Percentiles rank a stretch among this genome's conserved stretches.
Evolutionary conservation across 2,113 vertebrate genomes (phyloP).

Genomic region (Nyctereutes procyonoides): DNA sequence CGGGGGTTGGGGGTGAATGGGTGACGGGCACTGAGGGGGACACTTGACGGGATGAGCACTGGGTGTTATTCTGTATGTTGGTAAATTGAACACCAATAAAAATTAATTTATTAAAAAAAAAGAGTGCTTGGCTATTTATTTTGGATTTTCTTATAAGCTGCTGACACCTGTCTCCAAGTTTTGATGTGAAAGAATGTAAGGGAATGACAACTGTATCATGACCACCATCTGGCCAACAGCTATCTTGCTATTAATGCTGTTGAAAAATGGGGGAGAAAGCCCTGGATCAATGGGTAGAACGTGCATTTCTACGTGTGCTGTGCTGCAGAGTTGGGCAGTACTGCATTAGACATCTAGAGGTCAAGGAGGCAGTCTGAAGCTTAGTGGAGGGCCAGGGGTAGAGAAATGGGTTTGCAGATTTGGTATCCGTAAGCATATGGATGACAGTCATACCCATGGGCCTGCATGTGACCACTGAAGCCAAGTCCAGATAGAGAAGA

Average conservation of each 20-base stretch:
- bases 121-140: not conserved
- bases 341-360: not conserved
- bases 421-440: not conserved
- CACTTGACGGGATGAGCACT: no score
- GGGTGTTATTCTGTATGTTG: no score
- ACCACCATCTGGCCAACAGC: not conserved
- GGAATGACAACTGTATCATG: not conserved
- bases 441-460: accelerated
- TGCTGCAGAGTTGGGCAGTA: not conserved
- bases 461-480: not conserved
- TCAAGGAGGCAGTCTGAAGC: not conserved
- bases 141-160: not conserved
- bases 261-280: not conserved
- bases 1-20: no score
- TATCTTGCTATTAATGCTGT: not conserved
- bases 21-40: no score
- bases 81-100: no score
- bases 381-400: not conserved
- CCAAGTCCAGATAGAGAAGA: not conserved
- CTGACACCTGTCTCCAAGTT: not conserved
- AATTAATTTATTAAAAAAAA: no score
- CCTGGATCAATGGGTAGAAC: not conserved
- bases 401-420: not conserved
- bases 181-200: not conserved
- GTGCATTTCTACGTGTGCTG: accelerated